Base-by-base conservation (phyloP, 2,888 invertebrate genomes). In the Drosophila colorata region DNA sequence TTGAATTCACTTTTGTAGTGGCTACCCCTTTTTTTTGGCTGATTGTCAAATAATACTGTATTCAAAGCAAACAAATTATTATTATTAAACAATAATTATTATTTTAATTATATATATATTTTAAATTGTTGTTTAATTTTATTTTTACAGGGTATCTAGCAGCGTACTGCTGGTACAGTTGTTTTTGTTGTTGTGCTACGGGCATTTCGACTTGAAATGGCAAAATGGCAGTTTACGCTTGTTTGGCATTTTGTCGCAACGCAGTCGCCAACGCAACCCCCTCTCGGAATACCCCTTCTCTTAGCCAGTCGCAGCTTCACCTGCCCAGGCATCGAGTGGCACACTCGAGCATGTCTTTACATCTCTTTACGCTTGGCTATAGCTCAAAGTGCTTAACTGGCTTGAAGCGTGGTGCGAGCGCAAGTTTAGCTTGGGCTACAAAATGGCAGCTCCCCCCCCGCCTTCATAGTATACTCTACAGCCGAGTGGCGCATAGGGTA, bases 221-320 rank as follows among this genome's bases (percentile, higher is more conserved):
- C 64, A 83, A 76, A 88, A 88, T 87, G 84, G 88, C 84, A 78
- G 81, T 84, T 85, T 87, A 84, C 87, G 84, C 88, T 88, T 63
- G 69, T 72, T 87, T 88, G 70, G 74, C 88, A 80, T 87, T 78
- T 84, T 88, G 84, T 84, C 63, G 72, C 75, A 60, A 61, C 18
- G 66, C 59, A 72, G 66, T 35, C 16, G 33, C 28, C 48, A 57
- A 38, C 5, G 13, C 28, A 9, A 28, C 43, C 16, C 40, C 40
- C 51, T n/a, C 9, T 47, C 25, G 31, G 23, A 9, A 8, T 16
- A 11, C 40, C 11, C 37, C 35, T 33, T n/a, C 13, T 8, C 25
- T 13, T 11, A 31, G 11, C 28, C 28, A 25, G 37, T 14, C 48
- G 18, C 35, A 47, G 56, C 78, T 40, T 51, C 48, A 57, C 66